These are phyloP conservation scores for Nasonia vitripennis DNA, from an alignment of 1,140 invertebrate species.

Conservation along the genomic window DNA sequence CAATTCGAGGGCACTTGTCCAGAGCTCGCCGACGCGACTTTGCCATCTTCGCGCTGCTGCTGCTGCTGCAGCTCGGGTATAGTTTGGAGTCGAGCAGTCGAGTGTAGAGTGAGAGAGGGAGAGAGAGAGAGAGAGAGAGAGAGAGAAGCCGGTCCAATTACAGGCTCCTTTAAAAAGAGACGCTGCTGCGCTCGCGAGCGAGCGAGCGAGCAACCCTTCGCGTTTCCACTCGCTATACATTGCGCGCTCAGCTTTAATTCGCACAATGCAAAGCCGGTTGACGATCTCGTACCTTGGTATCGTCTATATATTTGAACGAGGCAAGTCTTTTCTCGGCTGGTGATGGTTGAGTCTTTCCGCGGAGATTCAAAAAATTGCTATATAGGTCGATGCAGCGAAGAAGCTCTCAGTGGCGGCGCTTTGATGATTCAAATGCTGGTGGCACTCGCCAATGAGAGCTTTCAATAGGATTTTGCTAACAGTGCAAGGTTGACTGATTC, in stretches of 20 bases:
- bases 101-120: not conserved
- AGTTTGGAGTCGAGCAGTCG: constrained; percentile 19
- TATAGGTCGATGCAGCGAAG: too few relatives aligned
- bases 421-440: too few relatives aligned
- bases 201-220: not conserved
- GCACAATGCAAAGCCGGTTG: constrained; percentile 8
- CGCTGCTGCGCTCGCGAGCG: not conserved
- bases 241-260: constrained; percentile 15
- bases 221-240: not conserved
- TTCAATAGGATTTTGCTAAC: too few relatives aligned
- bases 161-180: constrained; percentile 43
- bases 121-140: not conserved
- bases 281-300: not conserved
- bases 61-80: not conserved
- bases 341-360: too few relatives aligned
- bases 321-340: too few relatives aligned
- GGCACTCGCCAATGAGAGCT: too few relatives aligned
- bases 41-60: not conserved
- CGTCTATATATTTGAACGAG: too few relatives aligned
- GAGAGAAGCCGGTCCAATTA: constrained; percentile 43
- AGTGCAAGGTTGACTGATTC: too few relatives aligned
- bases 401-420: too few relatives aligned
- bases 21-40: constrained; percentile 9
- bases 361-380: too few relatives aligned
- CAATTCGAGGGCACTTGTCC: constrained; percentile 48